Evolutionary conservation across 2,797 vertebrate species (phyloP), one percentile per base, ranked within the genome.

Genomic region (Phataginus tricuspis): DNA sequence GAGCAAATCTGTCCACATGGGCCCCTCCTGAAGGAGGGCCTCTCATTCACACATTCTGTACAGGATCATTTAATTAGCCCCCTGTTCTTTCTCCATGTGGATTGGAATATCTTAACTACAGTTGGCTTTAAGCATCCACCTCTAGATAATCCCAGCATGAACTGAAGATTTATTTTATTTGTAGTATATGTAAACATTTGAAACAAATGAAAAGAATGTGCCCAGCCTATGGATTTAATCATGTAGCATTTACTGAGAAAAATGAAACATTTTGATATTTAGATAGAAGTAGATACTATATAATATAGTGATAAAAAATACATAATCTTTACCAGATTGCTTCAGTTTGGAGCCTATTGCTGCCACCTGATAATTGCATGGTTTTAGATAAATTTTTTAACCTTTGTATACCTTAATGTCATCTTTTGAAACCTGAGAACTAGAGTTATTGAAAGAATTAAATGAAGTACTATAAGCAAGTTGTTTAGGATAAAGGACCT

Each of bases 181-280:
- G 5, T 75, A 77, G 61, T 25, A 75, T 15, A 82, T 49, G 21
- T 63, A 78, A 63, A 59, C 39, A 86, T 89, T 79, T 86, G 1
- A 91, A 86, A 37, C 23, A 84, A 83, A 79, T 78, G 13, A 31
- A 88, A 96, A 75, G 29, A 69, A 90, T 34, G 2, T 64, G 69
- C 1, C 16, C 14, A 61, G 0, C 11, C 15, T 80, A 53, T 57
- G 2, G 2, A 75, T 79, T 90, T 82, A 80, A 87, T 82, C 74
- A 59, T 61, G 42, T 66, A 49, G 2, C 3, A 45, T 69, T 45
- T 64, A 18, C 18, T 68, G 12, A 74, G 31, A 4, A 78, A 66
- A 45, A 31, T 21, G 31, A 90, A 85, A 51, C 6, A 79, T 42
- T 45, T 74, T 49, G 1, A 45, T 86, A 75, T 68, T 87, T 55